These are phyloP conservation scores for Epiperipatus broadwayi DNA, from an alignment of 2,888 invertebrate species.

Conservation along the genomic window DNA sequence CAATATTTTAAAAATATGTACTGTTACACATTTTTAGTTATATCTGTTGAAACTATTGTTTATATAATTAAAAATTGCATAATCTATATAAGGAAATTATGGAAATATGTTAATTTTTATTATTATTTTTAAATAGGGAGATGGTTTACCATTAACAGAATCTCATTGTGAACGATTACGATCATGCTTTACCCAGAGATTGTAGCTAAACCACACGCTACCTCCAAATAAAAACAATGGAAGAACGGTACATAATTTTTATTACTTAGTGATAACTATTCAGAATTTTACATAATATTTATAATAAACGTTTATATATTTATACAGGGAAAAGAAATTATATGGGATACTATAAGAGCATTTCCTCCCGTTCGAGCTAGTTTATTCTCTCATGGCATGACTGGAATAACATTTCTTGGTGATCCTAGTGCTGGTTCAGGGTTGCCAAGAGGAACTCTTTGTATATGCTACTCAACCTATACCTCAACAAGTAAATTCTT, in stretches of 20 bases:
- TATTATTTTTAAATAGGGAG: too few relatives aligned
- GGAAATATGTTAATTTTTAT: too few relatives aligned
- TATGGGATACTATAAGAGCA: constrained; percentile 24
- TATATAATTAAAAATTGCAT: too few relatives aligned
- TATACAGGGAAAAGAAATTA: constrained; percentile 26
- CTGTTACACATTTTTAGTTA: too few relatives aligned
- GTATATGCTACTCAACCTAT: constrained; percentile 27
- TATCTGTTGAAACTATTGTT: too few relatives aligned
- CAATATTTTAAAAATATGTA: too few relatives aligned
- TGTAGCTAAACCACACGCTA: constrained; percentile 30
- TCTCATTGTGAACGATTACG: constrained; percentile 25
- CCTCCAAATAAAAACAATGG: constrained; percentile 24
- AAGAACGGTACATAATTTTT: too few relatives aligned
- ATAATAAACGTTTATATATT: constrained; percentile 9
- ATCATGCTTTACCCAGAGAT: constrained; percentile 28
- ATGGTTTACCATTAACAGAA: constrained; percentile 22
- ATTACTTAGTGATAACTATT: too few relatives aligned
- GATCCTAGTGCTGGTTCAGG: constrained; percentile 27
- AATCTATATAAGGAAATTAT: background rate
- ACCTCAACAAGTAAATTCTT: too few relatives aligned
- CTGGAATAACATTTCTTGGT: constrained; percentile 27
- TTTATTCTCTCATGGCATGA: constrained; percentile 26
- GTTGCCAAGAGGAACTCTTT: constrained; percentile 27
- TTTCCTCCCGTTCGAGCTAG: constrained; percentile 27
- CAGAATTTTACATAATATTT: constrained; percentile 21